Evolutionary conservation across 2,888 invertebrate genomes (phyloP).

Genomic region (Brachypterus glaber): DNA sequence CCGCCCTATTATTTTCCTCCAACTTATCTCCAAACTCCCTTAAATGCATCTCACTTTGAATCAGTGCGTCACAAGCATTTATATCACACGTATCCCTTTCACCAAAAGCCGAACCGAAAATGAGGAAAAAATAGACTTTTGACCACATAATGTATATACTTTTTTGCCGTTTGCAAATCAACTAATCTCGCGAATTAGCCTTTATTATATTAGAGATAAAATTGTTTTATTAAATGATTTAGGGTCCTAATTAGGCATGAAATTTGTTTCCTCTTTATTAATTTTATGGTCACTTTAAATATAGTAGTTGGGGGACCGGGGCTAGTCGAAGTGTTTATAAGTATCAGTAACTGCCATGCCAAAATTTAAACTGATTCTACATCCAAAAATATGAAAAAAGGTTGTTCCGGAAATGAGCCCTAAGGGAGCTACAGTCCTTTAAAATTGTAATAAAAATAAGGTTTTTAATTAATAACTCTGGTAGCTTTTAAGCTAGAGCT

Average conservation of each 20-base stretch:
- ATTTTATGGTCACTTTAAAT: too few species aligned
- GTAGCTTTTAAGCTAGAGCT: too few species aligned
- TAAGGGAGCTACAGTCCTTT: too few species aligned
- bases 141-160: conserved; percentile 2
- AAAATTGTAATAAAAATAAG: too few species aligned
- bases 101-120: background rate
- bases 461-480: too few species aligned
- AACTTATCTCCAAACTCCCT: conserved; percentile 27
- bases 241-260: conserved; percentile 20
- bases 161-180: conserved; percentile 5
- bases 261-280: conserved; percentile 17
- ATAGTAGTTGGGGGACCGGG: too few species aligned
- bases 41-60: conserved; percentile 34
- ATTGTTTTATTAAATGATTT: conserved; percentile 25
- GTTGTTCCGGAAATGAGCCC: too few species aligned
- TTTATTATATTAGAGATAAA: too few species aligned
- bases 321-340: too few species aligned
- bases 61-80: conserved; percentile 46
- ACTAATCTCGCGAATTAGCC: conserved; percentile 5
- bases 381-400: too few species aligned
- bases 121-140: background rate
- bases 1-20: conserved; percentile 31
- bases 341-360: too few species aligned
- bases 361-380: too few species aligned
- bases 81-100: conserved; percentile 41